phyloP scores from a whole-genome alignment of 2,888 invertebrate genomes.

The Erebia aethiops region DNA sequence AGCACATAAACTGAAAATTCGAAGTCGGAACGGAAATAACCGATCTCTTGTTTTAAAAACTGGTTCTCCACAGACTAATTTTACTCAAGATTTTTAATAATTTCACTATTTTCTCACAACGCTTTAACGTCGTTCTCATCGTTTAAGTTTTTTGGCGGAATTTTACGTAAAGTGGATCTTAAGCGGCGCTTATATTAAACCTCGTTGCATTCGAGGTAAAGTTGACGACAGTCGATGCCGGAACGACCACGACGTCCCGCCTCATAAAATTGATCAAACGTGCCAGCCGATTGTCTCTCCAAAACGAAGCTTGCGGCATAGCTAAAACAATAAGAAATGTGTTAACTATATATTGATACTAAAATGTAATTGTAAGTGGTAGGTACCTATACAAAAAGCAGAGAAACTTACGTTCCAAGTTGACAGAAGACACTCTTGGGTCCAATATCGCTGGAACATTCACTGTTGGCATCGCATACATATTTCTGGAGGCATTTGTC shows the following conservation, averaged over 20 bases:
- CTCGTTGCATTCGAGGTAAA: conserved; percentile 94
- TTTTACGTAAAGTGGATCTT: conserved; percentile 29
- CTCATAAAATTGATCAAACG: conserved; percentile 91
- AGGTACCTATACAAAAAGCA: conserved; percentile 2
- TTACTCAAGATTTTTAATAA: background rate
- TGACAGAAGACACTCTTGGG: conserved; percentile 94
- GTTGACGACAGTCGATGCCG: conserved; percentile 92
- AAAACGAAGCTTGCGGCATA: conserved; percentile 94
- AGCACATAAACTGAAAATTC: conserved; percentile 8
- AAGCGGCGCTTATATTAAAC: conserved; percentile 79
- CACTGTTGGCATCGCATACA: conserved; percentile 94
- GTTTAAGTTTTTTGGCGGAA: conserved; percentile 39
- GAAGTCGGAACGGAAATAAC: background rate
- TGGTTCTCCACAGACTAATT: background rate
- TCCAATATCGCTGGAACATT: conserved; percentile 91
- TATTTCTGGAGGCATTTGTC: conserved; percentile 94
- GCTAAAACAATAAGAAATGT: conserved; percentile 71
- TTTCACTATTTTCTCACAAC: conserved; percentile 1
- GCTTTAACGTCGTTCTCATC: conserved; percentile 12
- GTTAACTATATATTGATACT: background rate
- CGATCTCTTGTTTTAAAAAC: background rate
- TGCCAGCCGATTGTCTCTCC: conserved; percentile 88
- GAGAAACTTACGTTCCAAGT: conserved; percentile 92
- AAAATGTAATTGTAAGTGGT: background rate
- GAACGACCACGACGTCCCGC: conserved; percentile 93